Percentiles rank a stretch among this genome's conserved stretches.
phyloP scores from a whole-genome alignment of 2,113 vertebrate genomes.

The Pelusios castaneus region DNA sequence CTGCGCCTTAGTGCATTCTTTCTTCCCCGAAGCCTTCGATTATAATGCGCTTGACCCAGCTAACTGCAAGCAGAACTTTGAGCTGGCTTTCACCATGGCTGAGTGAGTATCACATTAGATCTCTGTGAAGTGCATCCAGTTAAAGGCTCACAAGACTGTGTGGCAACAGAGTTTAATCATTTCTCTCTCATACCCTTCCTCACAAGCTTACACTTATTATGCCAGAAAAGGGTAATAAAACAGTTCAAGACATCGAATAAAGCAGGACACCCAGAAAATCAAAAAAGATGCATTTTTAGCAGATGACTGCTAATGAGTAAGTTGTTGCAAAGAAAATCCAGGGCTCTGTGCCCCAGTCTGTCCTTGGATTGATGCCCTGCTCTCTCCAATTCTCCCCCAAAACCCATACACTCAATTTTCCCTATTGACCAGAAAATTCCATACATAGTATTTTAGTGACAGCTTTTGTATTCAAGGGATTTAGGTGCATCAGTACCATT shows the following conservation, averaged over 20 bases:
- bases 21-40: constrained; percentile 95
- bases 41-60: constrained; percentile 84
- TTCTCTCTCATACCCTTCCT: background rate
- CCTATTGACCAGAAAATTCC: background rate
- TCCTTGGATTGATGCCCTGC: background rate
- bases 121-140: background rate
- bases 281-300: background rate
- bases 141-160: background rate
- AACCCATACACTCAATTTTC: no score
- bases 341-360: background rate
- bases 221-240: background rate
- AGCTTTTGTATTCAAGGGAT: background rate
- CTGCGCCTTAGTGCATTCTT: constrained; percentile 94
- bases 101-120: constrained; percentile 83
- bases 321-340: background rate
- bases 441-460: background rate
- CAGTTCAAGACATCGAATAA: background rate
- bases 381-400: background rate
- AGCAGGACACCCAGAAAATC: background rate
- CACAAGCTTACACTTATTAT: background rate
- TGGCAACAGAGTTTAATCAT: background rate
- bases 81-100: constrained; percentile 89
- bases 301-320: background rate
- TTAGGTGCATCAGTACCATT: background rate
- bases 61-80: constrained; percentile 89